These are phyloP conservation scores for Ridgeia piscesae DNA, from an alignment of 1,140 invertebrate species.

Conservation along the genomic window DNA sequence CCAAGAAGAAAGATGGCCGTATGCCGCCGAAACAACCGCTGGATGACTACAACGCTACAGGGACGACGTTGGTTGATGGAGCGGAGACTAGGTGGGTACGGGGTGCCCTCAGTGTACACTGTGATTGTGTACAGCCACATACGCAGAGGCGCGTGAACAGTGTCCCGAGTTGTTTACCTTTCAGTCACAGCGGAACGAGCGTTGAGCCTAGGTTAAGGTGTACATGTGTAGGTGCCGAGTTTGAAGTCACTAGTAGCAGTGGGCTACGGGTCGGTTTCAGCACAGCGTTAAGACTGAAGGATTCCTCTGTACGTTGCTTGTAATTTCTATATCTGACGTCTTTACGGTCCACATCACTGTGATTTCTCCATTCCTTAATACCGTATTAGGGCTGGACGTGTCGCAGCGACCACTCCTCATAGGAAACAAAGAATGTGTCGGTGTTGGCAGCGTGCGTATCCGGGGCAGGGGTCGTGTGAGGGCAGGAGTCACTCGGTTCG, in stretches of 20 bases:
- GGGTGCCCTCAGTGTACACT: neutral
- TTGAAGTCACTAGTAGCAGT: neutral
- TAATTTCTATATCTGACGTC: neutral
- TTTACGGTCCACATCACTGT: neutral
- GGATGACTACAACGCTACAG: constrained; percentile 2
- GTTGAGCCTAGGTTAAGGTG: neutral
- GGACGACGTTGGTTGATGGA: constrained; percentile 10
- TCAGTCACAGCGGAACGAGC: neutral
- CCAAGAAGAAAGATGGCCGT: neutral
- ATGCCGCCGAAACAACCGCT: neutral
- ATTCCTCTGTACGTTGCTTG: neutral
- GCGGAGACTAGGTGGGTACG: neutral
- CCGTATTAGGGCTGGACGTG: neutral
- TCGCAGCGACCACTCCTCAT: neutral
- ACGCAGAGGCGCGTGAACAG: neutral
- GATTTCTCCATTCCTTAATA: neutral
- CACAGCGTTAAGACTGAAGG: neutral
- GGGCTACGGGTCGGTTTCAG: neutral
- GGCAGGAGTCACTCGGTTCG: neutral
- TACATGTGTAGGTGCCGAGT: neutral
- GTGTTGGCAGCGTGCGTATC: neutral
- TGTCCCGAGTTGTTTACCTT: neutral
- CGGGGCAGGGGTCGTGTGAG: too few species aligned
- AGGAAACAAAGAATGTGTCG: neutral
- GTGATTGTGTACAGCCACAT: neutral